These are phyloP conservation scores for Drosophila aldrichi DNA, from an alignment of 2,888 invertebrate genomes.

Conservation along the genomic window DNA sequence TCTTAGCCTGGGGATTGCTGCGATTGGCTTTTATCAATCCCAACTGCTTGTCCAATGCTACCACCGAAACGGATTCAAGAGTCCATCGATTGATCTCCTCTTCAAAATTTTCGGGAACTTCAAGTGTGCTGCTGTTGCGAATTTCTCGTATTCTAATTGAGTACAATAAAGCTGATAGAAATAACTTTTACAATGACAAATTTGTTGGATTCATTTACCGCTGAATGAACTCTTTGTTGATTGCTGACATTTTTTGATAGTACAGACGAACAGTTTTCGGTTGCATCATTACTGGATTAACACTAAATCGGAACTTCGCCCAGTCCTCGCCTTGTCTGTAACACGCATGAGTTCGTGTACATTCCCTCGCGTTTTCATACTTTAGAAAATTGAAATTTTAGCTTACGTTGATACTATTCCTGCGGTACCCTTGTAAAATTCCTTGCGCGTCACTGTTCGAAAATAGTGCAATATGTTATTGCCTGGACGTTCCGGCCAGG, in stretches of 20 bases:
- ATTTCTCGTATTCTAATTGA: constrained; percentile 52
- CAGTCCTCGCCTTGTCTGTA: constrained; percentile 86
- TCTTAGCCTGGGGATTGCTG: constrained; percentile 58
- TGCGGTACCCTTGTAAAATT: constrained; percentile 65
- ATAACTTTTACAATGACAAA: not conserved
- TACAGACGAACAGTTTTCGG: constrained; percentile 87
- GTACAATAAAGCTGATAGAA: not conserved
- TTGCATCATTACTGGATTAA: constrained; percentile 88
- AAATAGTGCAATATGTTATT: constrained; percentile 84
- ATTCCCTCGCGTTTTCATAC: not conserved
- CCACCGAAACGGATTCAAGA: constrained; percentile 86
- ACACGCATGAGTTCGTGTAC: not conserved
- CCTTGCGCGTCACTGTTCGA: constrained; percentile 69
- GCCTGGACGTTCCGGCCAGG: constrained; percentile 85
- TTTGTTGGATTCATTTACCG: constrained; percentile 35
- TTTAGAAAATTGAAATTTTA: not conserved
- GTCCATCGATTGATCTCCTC: constrained; percentile 87
- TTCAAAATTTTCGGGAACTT: constrained; percentile 85
- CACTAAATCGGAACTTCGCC: constrained; percentile 88
- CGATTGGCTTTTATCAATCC: constrained; percentile 67
- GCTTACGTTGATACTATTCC: constrained; percentile 72
- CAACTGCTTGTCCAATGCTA: constrained; percentile 84
- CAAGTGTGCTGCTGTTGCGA: constrained; percentile 73
- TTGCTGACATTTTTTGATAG: constrained; percentile 85
- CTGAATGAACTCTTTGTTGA: constrained; percentile 82